Evolutionary conservation across 2,888 invertebrate species (phyloP).

Genomic region (Chrysotoxum bicinctum): DNA sequence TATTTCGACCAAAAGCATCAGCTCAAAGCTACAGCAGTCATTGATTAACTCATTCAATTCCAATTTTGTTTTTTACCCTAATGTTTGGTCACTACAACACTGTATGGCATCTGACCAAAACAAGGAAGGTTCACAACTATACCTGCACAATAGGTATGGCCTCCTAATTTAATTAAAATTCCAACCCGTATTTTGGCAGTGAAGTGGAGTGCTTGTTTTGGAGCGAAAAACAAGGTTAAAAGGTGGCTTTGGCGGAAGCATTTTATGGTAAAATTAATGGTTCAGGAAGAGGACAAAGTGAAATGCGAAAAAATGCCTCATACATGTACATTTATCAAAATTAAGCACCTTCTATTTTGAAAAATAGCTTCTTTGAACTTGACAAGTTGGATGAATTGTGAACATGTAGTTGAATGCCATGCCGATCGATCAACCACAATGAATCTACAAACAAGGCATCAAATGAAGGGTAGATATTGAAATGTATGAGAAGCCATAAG

Average conservation of each 20-base stretch:
- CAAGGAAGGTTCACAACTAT: neutral
- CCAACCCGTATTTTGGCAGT: conserved; percentile 6
- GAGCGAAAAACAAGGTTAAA: neutral
- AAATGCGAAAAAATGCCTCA: neutral
- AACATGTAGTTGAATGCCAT: too few species aligned
- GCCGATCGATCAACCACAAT: too few species aligned
- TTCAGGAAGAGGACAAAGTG: neutral
- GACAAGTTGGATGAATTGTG: neutral
- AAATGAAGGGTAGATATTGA: too few species aligned
- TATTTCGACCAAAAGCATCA: neutral
- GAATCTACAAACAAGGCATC: too few species aligned
- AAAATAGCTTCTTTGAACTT: neutral
- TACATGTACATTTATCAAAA: too few species aligned
- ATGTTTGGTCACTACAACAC: neutral
- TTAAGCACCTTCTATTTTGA: neutral
- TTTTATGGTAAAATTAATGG: neutral
- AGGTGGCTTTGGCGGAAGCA: neutral
- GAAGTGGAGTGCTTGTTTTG: conserved; percentile 13
- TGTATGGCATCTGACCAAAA: neutral
- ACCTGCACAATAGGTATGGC: neutral
- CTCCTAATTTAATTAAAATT: conserved; percentile 31
- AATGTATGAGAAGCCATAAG: too few species aligned
- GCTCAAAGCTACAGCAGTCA: neutral
- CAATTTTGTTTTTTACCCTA: neutral
- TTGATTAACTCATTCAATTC: neutral